Evolutionary conservation across 2,888 invertebrate genomes (phyloP).

Genomic region (Ophonus ardosiacus): DNA sequence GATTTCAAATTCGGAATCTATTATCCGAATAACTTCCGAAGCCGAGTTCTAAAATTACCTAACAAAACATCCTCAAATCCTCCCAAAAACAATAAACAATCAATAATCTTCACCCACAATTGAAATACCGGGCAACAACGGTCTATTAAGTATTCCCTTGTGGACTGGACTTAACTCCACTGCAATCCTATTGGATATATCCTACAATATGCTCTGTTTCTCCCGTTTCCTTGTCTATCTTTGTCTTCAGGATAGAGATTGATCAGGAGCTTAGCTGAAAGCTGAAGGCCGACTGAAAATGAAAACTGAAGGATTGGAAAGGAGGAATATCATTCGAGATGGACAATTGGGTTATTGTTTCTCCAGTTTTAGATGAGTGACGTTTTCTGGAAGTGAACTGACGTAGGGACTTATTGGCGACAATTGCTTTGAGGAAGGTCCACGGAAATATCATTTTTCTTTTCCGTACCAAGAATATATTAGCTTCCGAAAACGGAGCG

Average conservation of each 20-base stretch:
- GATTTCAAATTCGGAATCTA: not conserved
- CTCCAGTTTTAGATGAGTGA: slow-evolving; percentile 18
- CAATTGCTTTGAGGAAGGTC: slow-evolving; percentile 16
- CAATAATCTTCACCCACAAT: not conserved
- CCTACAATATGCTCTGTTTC: not conserved
- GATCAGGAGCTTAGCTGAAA: slow-evolving; percentile 15
- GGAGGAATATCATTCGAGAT: slow-evolving; percentile 16
- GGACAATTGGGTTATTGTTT: slow-evolving; percentile 43
- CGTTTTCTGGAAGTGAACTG: slow-evolving; percentile 8
- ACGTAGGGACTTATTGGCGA: slow-evolving; percentile 27
- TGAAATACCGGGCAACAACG: not conserved
- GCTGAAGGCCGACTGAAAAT: slow-evolving; percentile 22
- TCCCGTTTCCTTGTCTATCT: not conserved
- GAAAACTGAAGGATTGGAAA: slow-evolving; percentile 37
- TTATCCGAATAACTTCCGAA: not conserved
- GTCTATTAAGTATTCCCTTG: slow-evolving; percentile 15
- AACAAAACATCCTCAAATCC: not conserved
- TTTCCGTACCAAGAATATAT: not conserved
- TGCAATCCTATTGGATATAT: not conserved
- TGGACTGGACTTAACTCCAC: slow-evolving; percentile 12
- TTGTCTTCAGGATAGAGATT: slow-evolving; percentile 2
- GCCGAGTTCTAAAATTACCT: not conserved
- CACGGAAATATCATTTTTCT: not conserved
- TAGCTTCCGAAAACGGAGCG: too few species aligned
- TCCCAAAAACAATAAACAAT: not conserved